phyloP scores from a whole-genome alignment of 2,113 vertebrate species.

The Fukomys damarensis region DNA sequence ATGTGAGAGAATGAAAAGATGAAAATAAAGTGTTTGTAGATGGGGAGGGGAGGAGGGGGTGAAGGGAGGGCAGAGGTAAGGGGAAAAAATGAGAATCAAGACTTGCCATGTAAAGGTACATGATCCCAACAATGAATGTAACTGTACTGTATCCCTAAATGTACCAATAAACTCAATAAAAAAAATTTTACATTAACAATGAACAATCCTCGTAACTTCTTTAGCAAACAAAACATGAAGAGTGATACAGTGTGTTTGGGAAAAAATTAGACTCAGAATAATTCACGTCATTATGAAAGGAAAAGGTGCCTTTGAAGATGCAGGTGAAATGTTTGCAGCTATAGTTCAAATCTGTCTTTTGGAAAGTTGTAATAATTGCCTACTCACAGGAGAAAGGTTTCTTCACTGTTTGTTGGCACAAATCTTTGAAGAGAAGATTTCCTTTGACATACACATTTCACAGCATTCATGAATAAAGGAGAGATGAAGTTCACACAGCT shows the following conservation, averaged over 20 bases:
- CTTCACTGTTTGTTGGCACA: background rate
- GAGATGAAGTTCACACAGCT: background rate
- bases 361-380: constrained; percentile 4
- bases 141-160: too few species aligned
- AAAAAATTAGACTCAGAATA: background rate
- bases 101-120: too few species aligned
- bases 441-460: constrained; percentile 3
- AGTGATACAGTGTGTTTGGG: background rate
- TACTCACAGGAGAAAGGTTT: background rate
- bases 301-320: constrained; percentile 19
- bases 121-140: too few species aligned
- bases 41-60: too few species aligned
- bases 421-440: constrained; percentile 27
- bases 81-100: too few species aligned
- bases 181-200: background rate
- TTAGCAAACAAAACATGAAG: constrained; percentile 5
- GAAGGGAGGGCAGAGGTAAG: too few species aligned
- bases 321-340: background rate
- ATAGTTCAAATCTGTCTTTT: background rate
- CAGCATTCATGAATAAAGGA: background rate
- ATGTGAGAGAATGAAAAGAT: too few species aligned
- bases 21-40: too few species aligned
- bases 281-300: background rate
- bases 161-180: too few species aligned
- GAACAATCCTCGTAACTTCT: background rate